Conservation (phyloP, 2,797 vertebrate genomes). For the Babyrousa celebensis region DNA sequence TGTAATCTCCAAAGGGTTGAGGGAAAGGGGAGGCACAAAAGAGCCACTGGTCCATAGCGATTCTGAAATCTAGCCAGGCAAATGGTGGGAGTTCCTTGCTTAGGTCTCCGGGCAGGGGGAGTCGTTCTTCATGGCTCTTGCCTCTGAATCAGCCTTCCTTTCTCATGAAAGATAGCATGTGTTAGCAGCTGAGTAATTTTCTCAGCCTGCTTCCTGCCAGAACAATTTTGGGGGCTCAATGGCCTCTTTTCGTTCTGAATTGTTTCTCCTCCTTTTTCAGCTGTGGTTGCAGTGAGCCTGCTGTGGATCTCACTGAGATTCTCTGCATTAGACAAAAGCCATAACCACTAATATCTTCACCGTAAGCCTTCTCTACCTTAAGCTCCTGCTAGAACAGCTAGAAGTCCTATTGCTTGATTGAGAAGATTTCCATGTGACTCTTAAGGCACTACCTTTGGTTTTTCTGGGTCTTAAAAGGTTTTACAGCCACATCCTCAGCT, state of each 20-base stretch:
- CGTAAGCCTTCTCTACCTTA: background rate
- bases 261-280: constrained; percentile 21
- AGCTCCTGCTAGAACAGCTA: background rate
- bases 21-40: background rate
- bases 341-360: background rate
- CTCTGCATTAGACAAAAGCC: background rate
- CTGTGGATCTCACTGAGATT: background rate
- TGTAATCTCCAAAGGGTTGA: background rate
- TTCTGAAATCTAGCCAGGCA: constrained; percentile 22
- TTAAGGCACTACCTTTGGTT: constrained; percentile 17
- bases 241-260: background rate
- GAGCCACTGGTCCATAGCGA: background rate
- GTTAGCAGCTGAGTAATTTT: background rate
- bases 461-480: constrained; percentile 10
- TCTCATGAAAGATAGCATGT: background rate
- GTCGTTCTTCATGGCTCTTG: background rate
- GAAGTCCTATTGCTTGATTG: background rate
- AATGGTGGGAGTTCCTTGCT: background rate
- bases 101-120: background rate
- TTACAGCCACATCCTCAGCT: background rate
- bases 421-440: background rate
- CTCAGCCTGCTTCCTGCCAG: background rate
- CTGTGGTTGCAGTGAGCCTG: background rate
- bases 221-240: background rate
- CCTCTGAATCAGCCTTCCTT: background rate